Percentiles rank a stretch among this genome's conserved stretches.
phyloP scores from a whole-genome alignment of 2,113 vertebrate species.

The Plectropomus leopardus region DNA sequence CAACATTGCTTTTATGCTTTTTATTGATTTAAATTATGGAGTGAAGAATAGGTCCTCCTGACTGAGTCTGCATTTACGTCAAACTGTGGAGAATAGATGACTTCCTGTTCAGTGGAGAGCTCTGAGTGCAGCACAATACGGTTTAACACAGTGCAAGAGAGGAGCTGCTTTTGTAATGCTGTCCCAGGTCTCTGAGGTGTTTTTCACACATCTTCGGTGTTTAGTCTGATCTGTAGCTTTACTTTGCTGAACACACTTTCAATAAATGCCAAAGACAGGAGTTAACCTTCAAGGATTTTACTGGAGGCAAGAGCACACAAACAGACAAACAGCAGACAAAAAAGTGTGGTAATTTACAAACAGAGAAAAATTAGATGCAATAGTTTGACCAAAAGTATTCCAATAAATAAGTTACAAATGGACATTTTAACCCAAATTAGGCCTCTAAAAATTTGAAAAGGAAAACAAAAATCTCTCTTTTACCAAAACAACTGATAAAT shows the following conservation, averaged over 20 bases:
- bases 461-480: too few species aligned
- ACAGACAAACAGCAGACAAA: too few species aligned
- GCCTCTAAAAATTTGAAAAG: too few species aligned
- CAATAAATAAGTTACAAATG: too few species aligned
- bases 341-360: too few species aligned
- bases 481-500: too few species aligned
- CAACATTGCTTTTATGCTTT: not conserved
- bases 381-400: too few species aligned
- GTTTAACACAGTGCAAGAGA: not conserved
- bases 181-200: not conserved
- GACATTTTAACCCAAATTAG: too few species aligned
- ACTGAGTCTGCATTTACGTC: not conserved
- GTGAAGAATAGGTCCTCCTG: not conserved
- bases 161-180: not conserved
- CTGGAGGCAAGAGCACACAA: too few species aligned
- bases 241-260: not conserved
- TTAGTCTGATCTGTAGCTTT: not conserved
- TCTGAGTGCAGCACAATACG: not conserved
- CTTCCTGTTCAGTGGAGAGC: slow-evolving; percentile 20
- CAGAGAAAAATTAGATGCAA: too few species aligned
- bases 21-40: slow-evolving; percentile 10
- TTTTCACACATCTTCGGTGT: not conserved
- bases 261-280: not conserved
- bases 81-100: not conserved
- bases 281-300: not conserved